phyloP scores from a whole-genome alignment of 2,888 invertebrate species.

The Lycia hirtaria region DNA sequence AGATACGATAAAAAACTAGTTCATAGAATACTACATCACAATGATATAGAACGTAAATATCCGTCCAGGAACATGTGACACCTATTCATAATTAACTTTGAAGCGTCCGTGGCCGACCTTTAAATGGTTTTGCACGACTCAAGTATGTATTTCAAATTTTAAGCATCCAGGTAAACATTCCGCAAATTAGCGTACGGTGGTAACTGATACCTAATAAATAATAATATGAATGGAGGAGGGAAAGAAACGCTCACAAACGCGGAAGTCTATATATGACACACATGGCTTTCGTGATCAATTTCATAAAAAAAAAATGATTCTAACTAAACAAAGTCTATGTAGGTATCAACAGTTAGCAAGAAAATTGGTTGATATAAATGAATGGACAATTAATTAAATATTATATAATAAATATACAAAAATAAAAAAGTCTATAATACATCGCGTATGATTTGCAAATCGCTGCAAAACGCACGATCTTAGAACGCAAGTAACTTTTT shows the following conservation, averaged over 20 bases:
- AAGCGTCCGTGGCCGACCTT: conserved; percentile 21
- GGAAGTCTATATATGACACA: background rate
- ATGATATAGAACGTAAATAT: background rate
- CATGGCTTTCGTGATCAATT: background rate
- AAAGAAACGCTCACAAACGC: background rate
- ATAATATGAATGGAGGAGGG: background rate
- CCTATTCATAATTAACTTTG: conserved; percentile 27
- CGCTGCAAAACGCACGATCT: no score
- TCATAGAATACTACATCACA: background rate
- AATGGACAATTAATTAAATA: no score
- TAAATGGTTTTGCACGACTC: conserved; percentile 43
- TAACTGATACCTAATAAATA: background rate
- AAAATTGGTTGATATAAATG: background rate
- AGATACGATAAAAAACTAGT: background rate
- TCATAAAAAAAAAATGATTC: background rate
- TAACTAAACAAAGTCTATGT: background rate
- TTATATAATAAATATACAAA: no score
- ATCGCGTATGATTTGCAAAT: no score
- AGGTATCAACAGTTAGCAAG: no score
- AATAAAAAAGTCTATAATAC: no score
- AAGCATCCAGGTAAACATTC: conserved; percentile 5
- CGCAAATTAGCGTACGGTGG: background rate
- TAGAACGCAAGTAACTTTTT: no score
- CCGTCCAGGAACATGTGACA: conserved; percentile 15
- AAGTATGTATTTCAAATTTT: conserved; percentile 3